A percentile compares a stretch with the other conserved stretches of the same genome.
phyloP scores from a whole-genome alignment of 2,797 vertebrate genomes.

The Danio tinwini region DNA sequence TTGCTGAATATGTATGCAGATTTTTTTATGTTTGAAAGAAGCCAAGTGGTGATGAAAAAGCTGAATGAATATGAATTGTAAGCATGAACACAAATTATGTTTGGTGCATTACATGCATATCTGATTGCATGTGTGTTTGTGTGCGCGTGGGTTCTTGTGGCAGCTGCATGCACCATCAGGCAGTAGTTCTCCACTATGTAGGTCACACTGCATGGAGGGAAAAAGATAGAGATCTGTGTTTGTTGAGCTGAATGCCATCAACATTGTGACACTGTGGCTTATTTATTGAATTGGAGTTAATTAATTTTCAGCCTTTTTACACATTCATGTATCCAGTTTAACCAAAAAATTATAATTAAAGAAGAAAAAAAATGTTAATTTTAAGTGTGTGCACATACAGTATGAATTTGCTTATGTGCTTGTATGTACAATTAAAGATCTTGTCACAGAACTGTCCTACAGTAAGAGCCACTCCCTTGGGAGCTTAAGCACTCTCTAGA shows the following conservation, averaged over 20 bases:
- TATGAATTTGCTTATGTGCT: constrained; percentile 4
- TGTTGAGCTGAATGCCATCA: constrained; percentile 14
- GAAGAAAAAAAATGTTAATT: neutral
- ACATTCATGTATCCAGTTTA: neutral
- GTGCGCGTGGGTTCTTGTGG: constrained; percentile 38
- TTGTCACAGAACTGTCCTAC: constrained; percentile 24
- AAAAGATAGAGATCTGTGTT: constrained; percentile 29
- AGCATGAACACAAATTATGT: constrained; percentile 31
- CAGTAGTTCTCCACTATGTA: constrained; percentile 57
- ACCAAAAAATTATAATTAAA: too few species aligned
- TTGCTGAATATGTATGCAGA: too few species aligned
- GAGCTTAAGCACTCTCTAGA: constrained; percentile 35
- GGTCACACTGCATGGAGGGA: constrained; percentile 55
- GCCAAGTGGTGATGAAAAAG: neutral
- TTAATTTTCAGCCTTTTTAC: constrained; percentile 2
- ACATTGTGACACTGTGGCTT: neutral
- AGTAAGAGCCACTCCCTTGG: constrained; percentile 24
- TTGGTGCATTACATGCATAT: constrained; percentile 26
- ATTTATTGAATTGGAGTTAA: constrained; percentile 16
- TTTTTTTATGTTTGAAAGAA: too few species aligned
- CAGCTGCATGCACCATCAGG: constrained; percentile 58
- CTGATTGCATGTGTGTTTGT: constrained; percentile 28
- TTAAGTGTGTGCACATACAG: neutral
- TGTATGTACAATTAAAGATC: constrained; percentile 16
- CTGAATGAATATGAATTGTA: constrained; percentile 38